Evolutionary conservation across 1,140 invertebrate genomes (phyloP), one percentile per base, ranked within the genome.

Genomic region (Heliconius nattereri): DNA sequence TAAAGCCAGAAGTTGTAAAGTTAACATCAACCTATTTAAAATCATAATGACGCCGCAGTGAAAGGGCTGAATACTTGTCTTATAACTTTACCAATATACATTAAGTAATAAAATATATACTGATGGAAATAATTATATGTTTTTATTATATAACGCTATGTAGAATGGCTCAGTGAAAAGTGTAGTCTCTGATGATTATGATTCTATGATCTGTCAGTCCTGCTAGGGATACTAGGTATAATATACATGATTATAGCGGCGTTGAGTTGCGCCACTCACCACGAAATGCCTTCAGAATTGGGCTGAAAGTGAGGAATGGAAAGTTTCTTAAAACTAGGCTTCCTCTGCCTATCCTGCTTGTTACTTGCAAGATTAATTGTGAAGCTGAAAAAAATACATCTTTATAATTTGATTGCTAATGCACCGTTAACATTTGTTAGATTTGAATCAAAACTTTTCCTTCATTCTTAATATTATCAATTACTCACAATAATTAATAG

Each of bases 61-160:
- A 66, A 66, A 66, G 60, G 60, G 60, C 60, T 66, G 3, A 66
- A 66, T 66, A 66, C 60, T 66, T 66, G 23, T 66, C 26, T 66
- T 66, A 66, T 66, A 66, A 66, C n/a, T 9, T 66, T 29, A 29
- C 60, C 60, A 66, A 66, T 66, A 66, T 66, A 26, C 8, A 23
- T 29, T n/a, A 26, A 66, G 26, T 66, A 66, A 66, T 66, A 66
- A 66, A 66, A 66, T 66, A 2, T 66, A 7, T 66, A 66, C 23
- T 16, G 60, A 26, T 66, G 60, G 60, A 29, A 66, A 29, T 66
- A 66, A 29, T 66, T 66, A 26, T 29, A 66, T 5, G 23, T 66
- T 66, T 66, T 29, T 66, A 66, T 29, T 66, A 66, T 29, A 66
- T 29, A 66, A 66, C 26, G 26, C 16, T 66, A 7, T 29, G 3